phyloP scores from a whole-genome alignment of 2,888 invertebrate genomes.

The Argynnis bischoffii region DNA sequence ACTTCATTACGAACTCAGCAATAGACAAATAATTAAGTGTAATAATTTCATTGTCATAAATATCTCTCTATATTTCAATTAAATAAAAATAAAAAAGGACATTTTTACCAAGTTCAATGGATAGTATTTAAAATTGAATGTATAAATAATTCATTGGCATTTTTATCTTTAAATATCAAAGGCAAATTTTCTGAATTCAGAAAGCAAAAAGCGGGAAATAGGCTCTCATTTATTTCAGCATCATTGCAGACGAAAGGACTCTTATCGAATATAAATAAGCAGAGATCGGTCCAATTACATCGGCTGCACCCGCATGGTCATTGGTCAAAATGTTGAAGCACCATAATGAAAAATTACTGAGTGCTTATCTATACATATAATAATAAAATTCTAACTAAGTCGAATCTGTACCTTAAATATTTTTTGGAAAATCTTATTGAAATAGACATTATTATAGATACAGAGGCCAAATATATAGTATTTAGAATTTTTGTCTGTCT shows the following conservation, averaged over 20 bases:
- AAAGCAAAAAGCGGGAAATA: constrained; percentile 34
- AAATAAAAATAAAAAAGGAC: neutral
- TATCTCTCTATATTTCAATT: neutral
- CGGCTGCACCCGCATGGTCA: constrained; percentile 18
- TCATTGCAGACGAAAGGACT: constrained; percentile 31
- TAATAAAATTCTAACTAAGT: too few species aligned
- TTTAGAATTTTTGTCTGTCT: too few species aligned
- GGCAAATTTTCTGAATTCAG: constrained; percentile 6
- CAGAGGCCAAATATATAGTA: too few species aligned
- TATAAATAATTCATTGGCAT: constrained; percentile 12
- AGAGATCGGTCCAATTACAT: constrained; percentile 40
- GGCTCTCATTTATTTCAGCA: constrained; percentile 34
- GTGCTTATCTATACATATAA: too few species aligned
- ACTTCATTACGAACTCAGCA: too few species aligned
- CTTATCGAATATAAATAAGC: constrained; percentile 40
- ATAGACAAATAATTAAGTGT: too few species aligned
- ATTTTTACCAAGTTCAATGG: neutral
- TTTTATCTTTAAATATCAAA: constrained; percentile 21
- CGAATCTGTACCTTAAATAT: too few species aligned
- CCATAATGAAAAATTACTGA: neutral
- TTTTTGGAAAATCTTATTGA: too few species aligned
- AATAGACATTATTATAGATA: too few species aligned
- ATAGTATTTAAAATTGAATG: constrained; percentile 14
- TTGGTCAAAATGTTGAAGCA: constrained; percentile 13
- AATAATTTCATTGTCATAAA: too few species aligned